phyloP scores from a whole-genome alignment of 1,140 invertebrate genomes.

The Laodelphax striatellus region DNA sequence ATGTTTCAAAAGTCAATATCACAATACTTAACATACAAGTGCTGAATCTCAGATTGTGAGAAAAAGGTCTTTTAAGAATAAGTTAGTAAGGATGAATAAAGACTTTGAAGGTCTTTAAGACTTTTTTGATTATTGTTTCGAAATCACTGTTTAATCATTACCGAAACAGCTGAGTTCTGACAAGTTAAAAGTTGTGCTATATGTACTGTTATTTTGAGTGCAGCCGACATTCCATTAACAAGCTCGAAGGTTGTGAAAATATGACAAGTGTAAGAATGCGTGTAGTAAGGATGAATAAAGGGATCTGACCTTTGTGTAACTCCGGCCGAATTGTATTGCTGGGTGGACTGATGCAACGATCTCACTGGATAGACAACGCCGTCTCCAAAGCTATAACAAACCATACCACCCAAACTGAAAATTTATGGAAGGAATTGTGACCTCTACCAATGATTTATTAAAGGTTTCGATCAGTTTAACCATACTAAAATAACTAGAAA shows the following conservation, averaged over 20 bases:
- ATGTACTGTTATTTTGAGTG: too few species aligned
- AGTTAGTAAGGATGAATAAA: too few species aligned
- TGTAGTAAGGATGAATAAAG: slow-evolving; percentile 4
- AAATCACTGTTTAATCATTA: too few species aligned
- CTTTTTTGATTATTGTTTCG: too few species aligned
- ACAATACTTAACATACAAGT: too few species aligned
- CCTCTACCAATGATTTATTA: not conserved
- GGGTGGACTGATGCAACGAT: slow-evolving; percentile 52
- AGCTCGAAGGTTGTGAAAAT: not conserved
- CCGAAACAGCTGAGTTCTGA: too few species aligned
- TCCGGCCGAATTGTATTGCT: slow-evolving; percentile 75
- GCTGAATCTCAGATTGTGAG: too few species aligned
- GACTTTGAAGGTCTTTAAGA: too few species aligned
- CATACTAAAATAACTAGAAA: not conserved
- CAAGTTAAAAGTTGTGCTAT: too few species aligned
- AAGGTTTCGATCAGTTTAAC: too few species aligned
- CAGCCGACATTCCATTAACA: not conserved
- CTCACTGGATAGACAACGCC: slow-evolving; percentile 74
- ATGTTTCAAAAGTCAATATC: too few species aligned
- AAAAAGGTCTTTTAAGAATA: too few species aligned
- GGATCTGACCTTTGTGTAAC: slow-evolving; percentile 72
- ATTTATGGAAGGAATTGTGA: not conserved
- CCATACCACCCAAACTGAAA: slow-evolving; percentile 15
- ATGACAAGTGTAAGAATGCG: not conserved
- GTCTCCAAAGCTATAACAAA: slow-evolving; percentile 70